Evolutionary conservation across 2,888 invertebrate species (phyloP), one percentile per base, ranked within the genome.

Genomic region (Dicycla oo): DNA sequence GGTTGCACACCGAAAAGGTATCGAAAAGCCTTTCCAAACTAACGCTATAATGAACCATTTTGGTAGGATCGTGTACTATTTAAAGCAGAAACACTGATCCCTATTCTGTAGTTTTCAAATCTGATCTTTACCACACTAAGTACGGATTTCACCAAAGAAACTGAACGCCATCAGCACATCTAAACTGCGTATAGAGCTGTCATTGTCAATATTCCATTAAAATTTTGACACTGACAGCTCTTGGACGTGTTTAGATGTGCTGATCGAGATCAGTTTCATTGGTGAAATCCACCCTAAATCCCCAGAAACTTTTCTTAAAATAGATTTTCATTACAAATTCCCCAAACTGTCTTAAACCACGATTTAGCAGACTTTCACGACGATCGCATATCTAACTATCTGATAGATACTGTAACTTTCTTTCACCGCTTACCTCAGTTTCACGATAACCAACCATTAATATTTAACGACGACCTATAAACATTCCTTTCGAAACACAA

Each of bases 401-500:
- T 15, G 23, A 38, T 49, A 57, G 34, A 49, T 23, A 49, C 30
- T 18, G 30, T 62, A 2, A 63, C 58, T 63, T 63, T 49, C 38
- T 58, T 58, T 53, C 23, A 40, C 56, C 43, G 26, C 11, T 70
- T 53, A 57, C 51, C 40, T 20, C 11, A n/a, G 34, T 43, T 78
- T 43, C 5, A 38, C 34, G 30, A 38, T 53, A 30, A 45, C 38
- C 68, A 30, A 45, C 38, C 68, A 43, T 77, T 63, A 58, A 79
- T 18, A 47, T 67, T 79, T 73, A 62, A 68, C 26, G 56, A 26
- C 23, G 4, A 61, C 10, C 43, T 34, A 43, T 49, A 20, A 74
- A 58, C 1, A n/a, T 38, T 47, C 1, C 2, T 26, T 26, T n/a
- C 34, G 58, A 64, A 54, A 63, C n/a, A 45, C 43, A 56, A 49